Conservation (phyloP, 2,888 invertebrate species). For the Lepidocyrtinus sp. region DNA sequence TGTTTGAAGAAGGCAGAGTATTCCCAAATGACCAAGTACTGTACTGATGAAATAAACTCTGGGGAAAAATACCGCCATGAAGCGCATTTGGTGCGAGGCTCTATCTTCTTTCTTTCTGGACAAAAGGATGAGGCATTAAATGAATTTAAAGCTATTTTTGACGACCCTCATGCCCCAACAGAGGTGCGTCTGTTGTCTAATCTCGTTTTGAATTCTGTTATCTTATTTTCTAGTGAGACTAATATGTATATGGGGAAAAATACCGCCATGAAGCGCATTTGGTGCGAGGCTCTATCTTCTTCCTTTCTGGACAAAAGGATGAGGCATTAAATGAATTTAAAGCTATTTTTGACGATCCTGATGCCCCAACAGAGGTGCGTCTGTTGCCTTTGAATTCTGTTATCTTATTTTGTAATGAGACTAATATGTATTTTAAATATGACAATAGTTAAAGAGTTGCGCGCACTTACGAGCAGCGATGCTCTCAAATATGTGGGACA, state of each 20-base stretch:
- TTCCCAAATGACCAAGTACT: conserved; percentile 60
- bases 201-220: no score
- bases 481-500: conserved; percentile 12
- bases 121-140: conserved; percentile 30
- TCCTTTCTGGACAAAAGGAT: conserved; percentile 43
- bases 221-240: no score
- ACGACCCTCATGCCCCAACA: conserved; percentile 23
- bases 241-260: conserved; percentile 20
- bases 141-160: conserved; percentile 36
- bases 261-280: conserved; percentile 53
- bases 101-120: conserved; percentile 58
- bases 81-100: conserved; percentile 61
- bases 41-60: conserved; percentile 63
- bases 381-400: conserved; percentile 4
- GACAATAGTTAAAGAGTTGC: conserved; percentile 47
- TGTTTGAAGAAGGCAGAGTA: conserved; percentile 56
- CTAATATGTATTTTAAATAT: background rate
- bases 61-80: conserved; percentile 42
- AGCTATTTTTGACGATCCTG: background rate
- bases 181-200: conserved; percentile 46
- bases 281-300: conserved; percentile 63
- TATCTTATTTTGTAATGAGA: no score
- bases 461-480: conserved; percentile 52
- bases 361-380: background rate
- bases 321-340: conserved; percentile 45